phyloP scores from a whole-genome alignment of 2,797 vertebrate genomes.

The Eulemur coronatus region DNA sequence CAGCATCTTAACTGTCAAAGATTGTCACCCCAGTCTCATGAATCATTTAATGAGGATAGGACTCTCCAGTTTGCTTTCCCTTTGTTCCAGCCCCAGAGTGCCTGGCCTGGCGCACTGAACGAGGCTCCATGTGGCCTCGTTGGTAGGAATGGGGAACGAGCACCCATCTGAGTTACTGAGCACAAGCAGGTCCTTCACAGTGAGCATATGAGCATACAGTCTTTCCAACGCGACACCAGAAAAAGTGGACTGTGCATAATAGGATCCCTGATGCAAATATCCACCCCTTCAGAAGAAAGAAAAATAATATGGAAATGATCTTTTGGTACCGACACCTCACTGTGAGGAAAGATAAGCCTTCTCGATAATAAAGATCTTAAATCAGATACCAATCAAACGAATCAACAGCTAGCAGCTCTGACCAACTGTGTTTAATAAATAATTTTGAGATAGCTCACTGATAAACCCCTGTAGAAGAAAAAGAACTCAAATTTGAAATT shows the following conservation, averaged over 20 bases:
- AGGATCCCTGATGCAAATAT: neutral
- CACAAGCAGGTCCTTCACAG: neutral
- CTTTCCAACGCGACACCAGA: neutral
- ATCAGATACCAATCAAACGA: slow-evolving; percentile 37
- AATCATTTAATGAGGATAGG: neutral
- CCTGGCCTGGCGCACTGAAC: neutral
- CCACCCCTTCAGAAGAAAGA: neutral
- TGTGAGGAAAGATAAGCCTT: slow-evolving; percentile 47
- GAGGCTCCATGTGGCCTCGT: neutral
- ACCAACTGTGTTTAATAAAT: slow-evolving; percentile 16
- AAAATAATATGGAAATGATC: neutral
- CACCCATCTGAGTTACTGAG: accelerated
- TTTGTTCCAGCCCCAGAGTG: accelerated
- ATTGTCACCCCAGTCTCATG: accelerated
- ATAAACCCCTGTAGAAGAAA: slow-evolving; percentile 25
- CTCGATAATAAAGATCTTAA: slow-evolving; percentile 44
- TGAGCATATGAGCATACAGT: no score
- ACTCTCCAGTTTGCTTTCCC: neutral
- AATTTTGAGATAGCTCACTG: neutral
- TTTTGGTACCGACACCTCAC: neutral
- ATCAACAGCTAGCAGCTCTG: neutral
- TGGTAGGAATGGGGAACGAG: accelerated
- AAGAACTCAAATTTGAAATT: slow-evolving; percentile 36
- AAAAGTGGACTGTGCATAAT: neutral
- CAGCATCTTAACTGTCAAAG: accelerated